These are phyloP conservation scores for Ashinkailepas kermadecensis DNA, from an alignment of 2,888 invertebrate genomes.

Conservation along the genomic window DNA sequence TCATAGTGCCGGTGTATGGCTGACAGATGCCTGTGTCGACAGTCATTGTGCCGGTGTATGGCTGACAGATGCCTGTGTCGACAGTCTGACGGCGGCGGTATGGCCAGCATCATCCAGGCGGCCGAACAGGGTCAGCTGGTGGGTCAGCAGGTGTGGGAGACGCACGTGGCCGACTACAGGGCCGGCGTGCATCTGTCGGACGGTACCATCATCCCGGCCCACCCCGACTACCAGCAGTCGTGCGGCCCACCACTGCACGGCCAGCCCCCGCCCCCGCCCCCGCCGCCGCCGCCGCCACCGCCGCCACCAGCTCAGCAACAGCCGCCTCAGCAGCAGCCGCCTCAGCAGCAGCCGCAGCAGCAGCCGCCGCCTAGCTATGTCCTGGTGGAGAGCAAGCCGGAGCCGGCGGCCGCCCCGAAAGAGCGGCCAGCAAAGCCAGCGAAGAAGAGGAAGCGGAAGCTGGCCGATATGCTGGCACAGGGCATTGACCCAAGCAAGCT, in stretches of 20 bases:
- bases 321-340: background rate
- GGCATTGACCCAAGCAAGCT: constrained; percentile 55
- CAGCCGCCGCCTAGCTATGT: background rate
- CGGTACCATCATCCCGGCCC: background rate
- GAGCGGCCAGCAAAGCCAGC: constrained; percentile 28
- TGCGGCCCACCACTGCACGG: background rate
- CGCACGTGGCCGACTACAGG: constrained; percentile 10
- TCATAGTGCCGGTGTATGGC: too few relatives aligned
- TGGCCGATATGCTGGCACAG: constrained; percentile 42
- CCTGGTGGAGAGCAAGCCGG: background rate
- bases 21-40: too few relatives aligned
- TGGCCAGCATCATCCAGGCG: constrained; percentile 3
- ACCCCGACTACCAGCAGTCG: background rate
- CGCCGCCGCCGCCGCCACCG: background rate
- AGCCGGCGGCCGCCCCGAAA: background rate
- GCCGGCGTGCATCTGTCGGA: constrained; percentile 11
- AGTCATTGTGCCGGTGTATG: too few relatives aligned
- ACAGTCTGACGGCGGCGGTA: background rate
- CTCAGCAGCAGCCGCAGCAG: background rate
- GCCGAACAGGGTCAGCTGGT: constrained; percentile 19
- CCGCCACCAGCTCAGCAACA: too few relatives aligned
- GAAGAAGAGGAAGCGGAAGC: constrained; percentile 34
- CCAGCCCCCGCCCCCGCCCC: too few relatives aligned
- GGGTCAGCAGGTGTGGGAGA: constrained; percentile 16
- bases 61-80: too few relatives aligned